These are phyloP conservation scores for Apamea sordens DNA, from an alignment of 2,888 invertebrate species.

Conservation along the genomic window DNA sequence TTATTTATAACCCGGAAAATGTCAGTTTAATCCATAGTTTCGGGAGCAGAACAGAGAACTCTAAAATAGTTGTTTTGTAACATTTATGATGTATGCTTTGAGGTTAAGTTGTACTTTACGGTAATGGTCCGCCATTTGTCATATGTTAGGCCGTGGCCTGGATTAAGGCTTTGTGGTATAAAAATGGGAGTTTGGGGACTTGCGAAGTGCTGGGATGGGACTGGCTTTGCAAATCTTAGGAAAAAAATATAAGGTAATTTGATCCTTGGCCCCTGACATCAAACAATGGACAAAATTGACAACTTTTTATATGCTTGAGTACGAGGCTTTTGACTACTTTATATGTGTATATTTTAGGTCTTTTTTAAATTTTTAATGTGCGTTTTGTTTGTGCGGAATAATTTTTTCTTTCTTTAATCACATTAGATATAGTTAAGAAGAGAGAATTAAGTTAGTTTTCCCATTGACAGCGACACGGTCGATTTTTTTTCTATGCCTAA, in stretches of 20 bases:
- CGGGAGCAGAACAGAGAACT: slow-evolving; percentile 46
- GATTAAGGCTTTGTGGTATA: slow-evolving; percentile 18
- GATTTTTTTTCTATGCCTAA: no score
- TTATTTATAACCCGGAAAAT: slow-evolving; percentile 65
- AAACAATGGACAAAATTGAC: no score
- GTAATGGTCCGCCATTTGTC: slow-evolving; percentile 55
- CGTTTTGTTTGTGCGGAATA: no score
- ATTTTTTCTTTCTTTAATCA: no score
- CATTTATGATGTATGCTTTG: slow-evolving; percentile 61
- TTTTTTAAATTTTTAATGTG: no score
- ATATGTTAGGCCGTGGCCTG: slow-evolving; percentile 20
- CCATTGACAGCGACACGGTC: no score
- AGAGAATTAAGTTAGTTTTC: no score
- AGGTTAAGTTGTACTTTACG: slow-evolving; percentile 53
- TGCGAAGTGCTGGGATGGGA: background rate
- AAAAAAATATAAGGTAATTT: background rate
- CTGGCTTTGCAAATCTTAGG: background rate
- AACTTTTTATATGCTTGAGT: no score
- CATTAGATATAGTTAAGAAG: no score
- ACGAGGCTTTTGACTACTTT: no score
- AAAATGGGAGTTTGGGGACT: slow-evolving; percentile 42
- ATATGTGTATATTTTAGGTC: no score
- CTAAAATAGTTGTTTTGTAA: slow-evolving; percentile 58
- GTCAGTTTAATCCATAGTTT: slow-evolving; percentile 64
- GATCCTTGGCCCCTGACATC: no score